Evolutionary conservation across 1,140 invertebrate species (phyloP), one percentile per base, ranked within the genome.

Genomic region (Polypedilum vanderplanki): DNA sequence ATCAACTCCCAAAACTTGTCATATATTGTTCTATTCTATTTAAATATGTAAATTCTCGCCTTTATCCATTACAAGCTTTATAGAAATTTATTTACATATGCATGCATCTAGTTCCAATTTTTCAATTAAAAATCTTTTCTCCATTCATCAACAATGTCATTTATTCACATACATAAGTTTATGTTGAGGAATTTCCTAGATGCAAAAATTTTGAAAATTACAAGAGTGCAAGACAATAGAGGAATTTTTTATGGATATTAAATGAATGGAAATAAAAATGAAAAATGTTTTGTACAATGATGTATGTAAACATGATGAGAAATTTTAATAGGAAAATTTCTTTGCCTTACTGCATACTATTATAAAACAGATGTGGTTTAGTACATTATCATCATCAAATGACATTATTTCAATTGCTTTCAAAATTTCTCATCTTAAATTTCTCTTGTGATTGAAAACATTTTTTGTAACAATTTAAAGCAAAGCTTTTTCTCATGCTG

Each of bases 301-400:
- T n/a, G n/a, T n/a, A 46, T 46, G 41, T 46, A 46, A 46, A 57
- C 46, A 57, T 57, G 46, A 57, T 12, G 46, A 57, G 46, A 57
- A 57, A 57, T 57, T 57, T 57, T 57, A 57, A 57, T 57, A n/a
- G n/a, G n/a, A 57, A n/a, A 46, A 12, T 57, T 57, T 57, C 15
- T 15, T 57, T 57, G 1, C 8, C 15, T 8, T 46, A 15, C 15
- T 15, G 4, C 12, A 15, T n/a, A 12, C 10, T n/a, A 4, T 57
- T 57, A 57, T 15, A 57, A 12, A 57, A 57, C 46, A 57, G 46
- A 57, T 57, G 46, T 57, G 46, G 46, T 15, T 57, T 57, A 12
- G 12, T 4, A 57, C 12, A 57, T 57, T 57, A 57, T 57, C n/a
- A 8, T 46, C 15, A n/a, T 57, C 12, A 57, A 57, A 57, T 57